phyloP scores from a whole-genome alignment of 2,113 vertebrate species.

The Lanius collurio region DNA sequence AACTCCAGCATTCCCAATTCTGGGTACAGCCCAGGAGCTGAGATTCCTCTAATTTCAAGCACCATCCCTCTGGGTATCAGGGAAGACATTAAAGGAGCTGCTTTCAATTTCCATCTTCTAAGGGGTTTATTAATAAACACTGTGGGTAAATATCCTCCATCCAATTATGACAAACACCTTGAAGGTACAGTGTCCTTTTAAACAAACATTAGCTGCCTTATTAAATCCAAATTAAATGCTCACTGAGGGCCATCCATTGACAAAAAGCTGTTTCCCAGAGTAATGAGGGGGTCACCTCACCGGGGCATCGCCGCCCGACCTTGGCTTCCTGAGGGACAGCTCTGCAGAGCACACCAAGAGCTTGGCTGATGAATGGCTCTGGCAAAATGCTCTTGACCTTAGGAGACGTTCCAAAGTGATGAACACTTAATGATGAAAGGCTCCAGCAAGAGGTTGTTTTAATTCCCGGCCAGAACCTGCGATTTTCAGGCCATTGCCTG shows the following conservation, averaged over 20 bases:
- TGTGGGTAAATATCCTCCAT: conserved; percentile 4
- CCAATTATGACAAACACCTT: conserved; percentile 41
- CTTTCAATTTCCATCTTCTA: conserved; percentile 16
- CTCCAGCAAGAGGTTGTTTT: neutral
- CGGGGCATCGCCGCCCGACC: neutral
- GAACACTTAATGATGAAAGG: conserved; percentile 34
- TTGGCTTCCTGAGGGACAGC: neutral
- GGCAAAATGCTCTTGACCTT: neutral
- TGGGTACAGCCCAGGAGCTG: neutral
- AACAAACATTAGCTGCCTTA: neutral
- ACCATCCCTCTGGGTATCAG: neutral
- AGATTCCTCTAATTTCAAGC: neutral
- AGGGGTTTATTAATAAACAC: conserved; percentile 40
- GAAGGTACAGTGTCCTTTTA: conserved; percentile 12
- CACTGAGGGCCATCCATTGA: neutral
- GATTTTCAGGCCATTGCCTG: neutral
- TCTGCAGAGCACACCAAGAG: neutral
- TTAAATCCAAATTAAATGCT: neutral
- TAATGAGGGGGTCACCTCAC: neutral
- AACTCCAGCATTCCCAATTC: neutral
- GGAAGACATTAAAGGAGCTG: neutral
- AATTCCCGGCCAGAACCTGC: neutral
- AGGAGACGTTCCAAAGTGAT: neutral
- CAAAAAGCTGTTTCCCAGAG: neutral
- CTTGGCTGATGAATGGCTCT: conserved; percentile 27